phyloP scores from a whole-genome alignment of 2,113 vertebrate species.

The Sus scrofa region T2T-Sscrofa CM000812.6:69508001-69508500 shows the following conservation, averaged over 20 bases:
- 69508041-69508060: neutral
- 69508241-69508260: neutral
- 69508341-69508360: neutral
- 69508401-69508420: neutral
- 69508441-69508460: neutral
- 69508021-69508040: neutral
- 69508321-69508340: neutral
- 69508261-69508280: neutral
- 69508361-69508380: neutral
- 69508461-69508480: neutral
- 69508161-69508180: neutral
- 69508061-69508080: neutral
- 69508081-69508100: neutral
- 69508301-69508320: conserved; percentile 4
- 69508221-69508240: neutral
- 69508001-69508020: neutral
- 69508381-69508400: neutral
- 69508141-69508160: neutral
- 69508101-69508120: neutral
- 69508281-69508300: neutral
- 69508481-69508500: neutral
- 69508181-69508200: neutral
- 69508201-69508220: neutral
- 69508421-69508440: neutral
- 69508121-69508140: neutral